Conservation (phyloP, 2,888 invertebrate genomes). For the Ochropacha duplaris region DNA sequence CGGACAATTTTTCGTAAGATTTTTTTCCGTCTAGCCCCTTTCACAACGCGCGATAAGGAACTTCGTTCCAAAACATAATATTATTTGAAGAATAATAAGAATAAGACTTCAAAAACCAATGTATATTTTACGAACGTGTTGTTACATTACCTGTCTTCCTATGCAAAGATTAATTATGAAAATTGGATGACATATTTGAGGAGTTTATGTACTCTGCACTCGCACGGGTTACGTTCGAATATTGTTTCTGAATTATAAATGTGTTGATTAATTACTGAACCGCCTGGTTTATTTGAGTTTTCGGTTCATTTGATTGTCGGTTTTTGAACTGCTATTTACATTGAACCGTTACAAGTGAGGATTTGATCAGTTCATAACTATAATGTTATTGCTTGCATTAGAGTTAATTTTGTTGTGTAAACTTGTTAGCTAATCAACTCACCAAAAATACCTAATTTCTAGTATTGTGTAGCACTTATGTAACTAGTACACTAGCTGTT, state of each 20-base stretch:
- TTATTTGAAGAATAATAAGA: no score
- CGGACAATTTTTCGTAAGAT: no score
- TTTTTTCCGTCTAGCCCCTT: no score
- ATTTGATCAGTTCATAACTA: not conserved
- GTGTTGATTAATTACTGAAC: conserved; percentile 15
- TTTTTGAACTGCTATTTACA: not conserved
- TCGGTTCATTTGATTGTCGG: not conserved
- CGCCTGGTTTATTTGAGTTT: not conserved
- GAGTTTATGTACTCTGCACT: conserved; percentile 9
- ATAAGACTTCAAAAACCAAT: no score
- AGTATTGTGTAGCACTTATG: not conserved
- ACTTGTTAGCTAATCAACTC: no score
- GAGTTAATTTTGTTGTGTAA: not conserved
- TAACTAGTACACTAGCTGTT: no score
- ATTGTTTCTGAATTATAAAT: conserved; percentile 42
- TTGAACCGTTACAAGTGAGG: no score
- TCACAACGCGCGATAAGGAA: no score
- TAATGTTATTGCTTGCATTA: not conserved
- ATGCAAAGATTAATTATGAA: not conserved
- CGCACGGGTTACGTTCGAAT: conserved; percentile 17
- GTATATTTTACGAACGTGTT: not conserved
- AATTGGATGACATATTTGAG: conserved; percentile 15
- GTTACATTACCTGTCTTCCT: not conserved
- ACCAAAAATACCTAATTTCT: not conserved
- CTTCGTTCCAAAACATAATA: no score